Conservation (phyloP, 2,113 vertebrate genomes). For the Proteles cristata region DNA sequence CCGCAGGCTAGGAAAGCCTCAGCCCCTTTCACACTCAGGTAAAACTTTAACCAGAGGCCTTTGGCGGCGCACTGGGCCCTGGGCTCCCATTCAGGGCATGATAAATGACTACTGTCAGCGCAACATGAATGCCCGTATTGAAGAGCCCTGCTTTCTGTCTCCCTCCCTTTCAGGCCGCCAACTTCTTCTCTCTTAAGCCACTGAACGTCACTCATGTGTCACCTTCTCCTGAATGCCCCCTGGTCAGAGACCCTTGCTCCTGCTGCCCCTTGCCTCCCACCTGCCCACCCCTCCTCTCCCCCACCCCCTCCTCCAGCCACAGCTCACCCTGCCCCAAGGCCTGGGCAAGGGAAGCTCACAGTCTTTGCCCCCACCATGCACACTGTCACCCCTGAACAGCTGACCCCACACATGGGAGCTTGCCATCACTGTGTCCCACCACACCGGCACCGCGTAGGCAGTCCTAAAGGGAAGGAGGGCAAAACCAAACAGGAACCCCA, state of each 20-base stretch:
- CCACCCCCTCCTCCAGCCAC: background rate
- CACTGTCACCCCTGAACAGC: background rate
- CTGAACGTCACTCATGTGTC: conserved; percentile 85
- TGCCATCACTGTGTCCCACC: too few species aligned
- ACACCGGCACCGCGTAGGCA: fast-evolving
- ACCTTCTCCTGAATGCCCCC: conserved; percentile 85
- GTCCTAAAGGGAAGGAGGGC: background rate
- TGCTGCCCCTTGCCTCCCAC: conserved; percentile 83
- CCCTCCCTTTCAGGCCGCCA: conserved; percentile 75
- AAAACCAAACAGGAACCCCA: background rate
- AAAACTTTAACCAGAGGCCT: conserved; percentile 96
- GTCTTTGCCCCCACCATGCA: background rate
- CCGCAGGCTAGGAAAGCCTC: conserved; percentile 75
- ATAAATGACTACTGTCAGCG: conserved; percentile 90
- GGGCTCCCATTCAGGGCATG: conserved; percentile 86
- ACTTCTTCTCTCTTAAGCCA: conserved; percentile 84
- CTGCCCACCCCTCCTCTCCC: conserved; percentile 68
- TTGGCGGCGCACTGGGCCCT: conserved; percentile 78
- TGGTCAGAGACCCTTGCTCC: conserved; percentile 84
- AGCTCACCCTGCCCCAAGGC: background rate
- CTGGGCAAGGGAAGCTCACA: background rate
- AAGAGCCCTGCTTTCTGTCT: conserved; percentile 88
- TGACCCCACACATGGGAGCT: background rate
- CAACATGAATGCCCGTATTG: conserved; percentile 90
- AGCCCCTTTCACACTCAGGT: conserved; percentile 90